Evolutionary conservation across 2,797 vertebrate species (phyloP), one percentile per base, ranked within the genome.

Genomic region (Myoxocephalus aenaeus): DNA sequence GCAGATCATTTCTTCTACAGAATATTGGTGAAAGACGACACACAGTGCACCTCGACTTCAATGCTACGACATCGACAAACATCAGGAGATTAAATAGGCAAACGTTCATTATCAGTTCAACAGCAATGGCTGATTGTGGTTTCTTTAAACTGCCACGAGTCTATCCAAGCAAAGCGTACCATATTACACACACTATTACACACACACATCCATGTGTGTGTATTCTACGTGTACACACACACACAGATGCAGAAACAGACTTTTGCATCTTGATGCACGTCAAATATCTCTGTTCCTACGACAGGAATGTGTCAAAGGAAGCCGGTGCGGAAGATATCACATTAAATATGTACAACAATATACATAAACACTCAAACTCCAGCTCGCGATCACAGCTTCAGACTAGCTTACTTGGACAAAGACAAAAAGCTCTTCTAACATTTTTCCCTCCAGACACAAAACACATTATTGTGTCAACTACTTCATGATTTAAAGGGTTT

Each of bases 291-390:
- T 32, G 32, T 65, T 70, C 65, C 40, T 58, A 58, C 51, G 56
- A 70, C 44, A 67, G 54, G 48, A 79, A 36, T 1, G 27, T 29
- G 48, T 27, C 56, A 22, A 18, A 71, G 32, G 68, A 32, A 69
- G 67, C 15, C 8, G 8, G 63, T 65, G 70, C 44, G 71, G 54
- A 56, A 48, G 15, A 79, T 15, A 71, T 59, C 64, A 81, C 57
- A 57, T 20, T 66, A 42, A 61, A 2, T 87, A 92, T 94, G 80
- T 92, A 95, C 92, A 94, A 73, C 32, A 84, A 88, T 89, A 89
- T 90, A 93, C 87, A 95, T 63, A 87, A 64, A 61, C 34, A 70
- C 61, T 53, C 25, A 53, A 70, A 61, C 72, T 76, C 48, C 48
- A 82, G 75, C 56, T 48, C 5, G 65, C 65, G 56, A 66, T 76